Evolutionary conservation across 2,888 invertebrate species (phyloP), one percentile per base, ranked within the genome.

Genomic region (Hylaea fasciaria): DNA sequence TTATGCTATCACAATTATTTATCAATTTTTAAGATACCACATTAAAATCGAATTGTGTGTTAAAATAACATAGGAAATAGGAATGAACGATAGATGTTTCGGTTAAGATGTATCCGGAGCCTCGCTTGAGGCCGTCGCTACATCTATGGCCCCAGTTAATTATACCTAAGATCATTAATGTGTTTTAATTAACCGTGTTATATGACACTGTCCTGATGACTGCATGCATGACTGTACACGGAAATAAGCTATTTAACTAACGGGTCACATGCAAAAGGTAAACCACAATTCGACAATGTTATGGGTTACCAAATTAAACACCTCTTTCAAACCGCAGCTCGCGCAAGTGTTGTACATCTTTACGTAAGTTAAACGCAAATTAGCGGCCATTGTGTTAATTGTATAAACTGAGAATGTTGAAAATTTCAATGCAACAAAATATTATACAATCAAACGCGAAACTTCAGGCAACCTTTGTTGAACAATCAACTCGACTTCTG

Each of bases 301-400:
- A 72, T 77, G 71, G 65, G 64, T 84, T 80, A 72, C 80, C 76
- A 82, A 82, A 82, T 81, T 77, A 85, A 87, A 85, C 86, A 83
- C 65, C 74, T 78, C 81, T 85, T 86, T 87, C 83, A 84, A 16
- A 37, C 43, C 47, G 63, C 66, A 65, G n/a, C n/a, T n/a, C n/a
- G n/a, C n/a, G n/a, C 65, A 69, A 69, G 73, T 76, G 80, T 81
- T 80, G 73, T 74, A 74, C 74, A 77, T 69, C 70, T 80, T 87
- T 84, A 84, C 81, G 83, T 83, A 88, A 88, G 74, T 66, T 65
- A 74, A 72, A 77, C 72, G 75, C 73, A 72, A 81, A 81, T 82
- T 82, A 82, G 68, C 70, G 57, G 66, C 75, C 81, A 87, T 89
- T 87, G 87, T 86, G 77, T 76, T 80, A 84, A 86, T 80, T 82